Evolutionary conservation across 1,140 invertebrate genomes (phyloP), one percentile per base, ranked within the genome.

Genomic region (Achroia grisella): DNA sequence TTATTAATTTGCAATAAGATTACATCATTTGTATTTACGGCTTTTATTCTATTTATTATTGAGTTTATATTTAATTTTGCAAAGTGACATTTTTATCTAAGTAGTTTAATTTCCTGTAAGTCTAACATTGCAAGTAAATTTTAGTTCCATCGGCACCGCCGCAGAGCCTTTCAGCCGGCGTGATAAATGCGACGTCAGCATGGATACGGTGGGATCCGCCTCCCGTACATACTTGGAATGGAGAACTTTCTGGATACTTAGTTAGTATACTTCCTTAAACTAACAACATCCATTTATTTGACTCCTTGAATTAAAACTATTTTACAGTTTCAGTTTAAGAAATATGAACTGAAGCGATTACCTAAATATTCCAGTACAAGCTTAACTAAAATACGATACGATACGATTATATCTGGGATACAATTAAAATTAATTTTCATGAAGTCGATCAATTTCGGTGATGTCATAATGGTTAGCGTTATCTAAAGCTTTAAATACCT

Each of bases 191-290:
- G 34, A 94, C 91, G 10, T 91, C 92, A 28, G 92, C 93, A 1
- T 90, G 90, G 62, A 90, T 96, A 37, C 85, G 89, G 48, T 96
- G 94, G 94, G 88, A 90, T 34, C 90, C 93, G 9, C 94, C 94
- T 8, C 89, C 91, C 10, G 88, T 89, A 44, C 87, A 89, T 37
- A 89, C 91, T 39, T 89, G 91, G 65, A 95, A 95, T 82, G 94
- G 94, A 32, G 88, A 92, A 73, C 86, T 96, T n/a, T 88, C 90
- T 44, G 93, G 93, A 40, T 95, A 94, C 70, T 90, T 93, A 86
- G 92, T 94, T 54, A 67, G 63, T 68, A 56, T 42, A 51, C 45
- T 53, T 53, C 32, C n/a, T 37, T 29, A 46, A 23, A 37, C 37
- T 44, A 51, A 34, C 41, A 15, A 46, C 47, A 44, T 53, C 35